Conservation (phyloP, 1,140 invertebrate species). For the Epicauta chinensis region DNA sequence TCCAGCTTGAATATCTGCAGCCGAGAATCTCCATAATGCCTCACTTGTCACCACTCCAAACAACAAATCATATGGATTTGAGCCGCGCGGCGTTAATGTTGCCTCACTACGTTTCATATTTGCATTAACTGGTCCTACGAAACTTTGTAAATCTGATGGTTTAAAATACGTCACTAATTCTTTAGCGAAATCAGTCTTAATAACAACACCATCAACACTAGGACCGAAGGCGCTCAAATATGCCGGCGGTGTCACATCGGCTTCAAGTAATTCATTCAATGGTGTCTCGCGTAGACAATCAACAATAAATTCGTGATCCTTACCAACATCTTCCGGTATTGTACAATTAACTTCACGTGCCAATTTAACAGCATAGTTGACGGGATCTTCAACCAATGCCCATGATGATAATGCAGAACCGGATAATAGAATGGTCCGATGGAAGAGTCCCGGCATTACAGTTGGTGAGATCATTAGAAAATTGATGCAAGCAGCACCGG, state of each 20-base stretch:
- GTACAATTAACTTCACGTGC: constrained; percentile 82
- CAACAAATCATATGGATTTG: constrained; percentile 65
- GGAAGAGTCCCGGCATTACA: constrained; percentile 83
- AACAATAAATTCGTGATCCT: constrained; percentile 73
- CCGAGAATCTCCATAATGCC: constrained; percentile 74
- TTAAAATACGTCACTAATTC: constrained; percentile 64
- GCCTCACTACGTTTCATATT: constrained; percentile 55
- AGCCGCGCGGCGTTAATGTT: constrained; percentile 37
- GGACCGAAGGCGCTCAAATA: constrained; percentile 80
- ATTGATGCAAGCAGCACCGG: constrained; percentile 91
- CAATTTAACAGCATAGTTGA: constrained; percentile 76
- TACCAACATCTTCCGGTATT: constrained; percentile 67
- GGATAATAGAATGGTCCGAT: constrained; percentile 82
- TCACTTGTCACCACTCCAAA: constrained; percentile 82
- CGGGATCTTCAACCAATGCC: constrained; percentile 85
- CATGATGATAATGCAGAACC: constrained; percentile 90
- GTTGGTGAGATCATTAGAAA: constrained; percentile 92
- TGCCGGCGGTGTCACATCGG: constrained; percentile 74
- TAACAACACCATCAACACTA: constrained; percentile 80
- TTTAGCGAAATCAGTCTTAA: constrained; percentile 71
- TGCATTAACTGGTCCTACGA: constrained; percentile 52
- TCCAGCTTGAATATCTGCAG: constrained; percentile 77
- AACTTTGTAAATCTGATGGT: constrained; percentile 59
- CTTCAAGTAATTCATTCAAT: constrained; percentile 67
- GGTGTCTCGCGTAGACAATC: constrained; percentile 73